Evolutionary conservation across 2,113 vertebrate species (phyloP).

Genomic region (Aleadryas rufinucha): DNA sequence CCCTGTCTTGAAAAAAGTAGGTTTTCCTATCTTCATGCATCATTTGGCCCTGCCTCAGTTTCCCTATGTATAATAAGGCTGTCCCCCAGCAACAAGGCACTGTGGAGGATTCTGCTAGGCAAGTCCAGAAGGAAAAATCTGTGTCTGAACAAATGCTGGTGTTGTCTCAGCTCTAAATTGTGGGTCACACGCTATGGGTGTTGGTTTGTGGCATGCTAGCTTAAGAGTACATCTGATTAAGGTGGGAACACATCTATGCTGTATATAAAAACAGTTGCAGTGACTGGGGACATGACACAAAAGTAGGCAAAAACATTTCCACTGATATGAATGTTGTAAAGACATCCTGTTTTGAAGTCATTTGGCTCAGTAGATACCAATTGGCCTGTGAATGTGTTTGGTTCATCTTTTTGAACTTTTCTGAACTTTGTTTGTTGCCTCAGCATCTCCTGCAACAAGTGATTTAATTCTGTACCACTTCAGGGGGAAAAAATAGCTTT

Average conservation of each 20-base stretch:
- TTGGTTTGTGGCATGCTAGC: background rate
- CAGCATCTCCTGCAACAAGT: background rate
- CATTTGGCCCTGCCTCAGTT: background rate
- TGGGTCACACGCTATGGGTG: background rate
- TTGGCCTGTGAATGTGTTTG: background rate
- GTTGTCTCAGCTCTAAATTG: background rate
- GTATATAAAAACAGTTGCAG: background rate
- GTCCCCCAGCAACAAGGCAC: rapidly evolving
- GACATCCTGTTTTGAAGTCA: background rate
- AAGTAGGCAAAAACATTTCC: background rate
- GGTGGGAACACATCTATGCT: background rate
- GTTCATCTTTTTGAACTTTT: background rate
- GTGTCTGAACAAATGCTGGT: background rate
- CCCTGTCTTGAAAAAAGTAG: background rate
- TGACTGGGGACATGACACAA: background rate
- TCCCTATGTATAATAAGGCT: background rate
- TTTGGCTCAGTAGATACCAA: background rate
- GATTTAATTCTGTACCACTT: background rate
- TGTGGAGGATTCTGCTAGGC: background rate
- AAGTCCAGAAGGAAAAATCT: background rate
- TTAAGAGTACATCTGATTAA: background rate
- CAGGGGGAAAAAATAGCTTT: background rate
- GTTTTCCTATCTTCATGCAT: background rate
- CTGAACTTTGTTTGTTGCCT: background rate
- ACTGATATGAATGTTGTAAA: background rate